Base-by-base conservation (phyloP, 2,113 vertebrate species). In the Nothocercus nigrocapillus region DNA sequence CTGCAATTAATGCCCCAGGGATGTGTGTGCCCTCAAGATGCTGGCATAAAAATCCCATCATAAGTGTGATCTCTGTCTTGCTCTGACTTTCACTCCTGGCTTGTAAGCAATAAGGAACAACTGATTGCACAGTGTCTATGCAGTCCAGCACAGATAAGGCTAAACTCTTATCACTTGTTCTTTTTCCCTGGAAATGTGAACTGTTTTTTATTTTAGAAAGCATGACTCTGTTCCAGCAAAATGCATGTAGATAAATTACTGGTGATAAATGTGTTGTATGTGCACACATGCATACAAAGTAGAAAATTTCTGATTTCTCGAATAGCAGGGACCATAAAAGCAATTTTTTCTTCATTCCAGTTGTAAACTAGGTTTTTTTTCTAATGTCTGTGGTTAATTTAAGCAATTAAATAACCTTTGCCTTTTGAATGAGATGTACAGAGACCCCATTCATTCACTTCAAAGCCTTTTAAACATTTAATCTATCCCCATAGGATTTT, bases 401-500 rank as follows among this genome's bases (percentile, higher is more conserved):
- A 81, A 83, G 64, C 25, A 81, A 72, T 49, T 90, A 61, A 91
- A 38, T 74, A 88, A 75, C 28, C 22, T 91, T 88, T 89, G 19
- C 64, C 83, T 90, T 94, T 63, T 83, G 82, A 74, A 18, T 32
- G 59, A 82, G 44, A 45, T 84, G 20, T 9, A 45, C 32, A 74
- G 77, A 89, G 44, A 72, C 28, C 7, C 13, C 75, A 49, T 83
- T 85, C 59, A 17, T 89, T 89, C 59, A n/a, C 27, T 95, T n/a
- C 25, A 58, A 94, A 95, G 7, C 25, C 15, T 86, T 95, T 90
- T 80, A 82, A 91, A 61, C 30, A 49, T 92, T 88, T 89, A 88
- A 32, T 12, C 27, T 87, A 27, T 66, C 28, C 54, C 34, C 11
- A 9, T 0, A 58, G 79, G 73, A 63, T 90, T 92, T 85, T 53